Base-by-base conservation (phyloP, 2,797 vertebrate species). In the Enteromius treurensis region DNA sequence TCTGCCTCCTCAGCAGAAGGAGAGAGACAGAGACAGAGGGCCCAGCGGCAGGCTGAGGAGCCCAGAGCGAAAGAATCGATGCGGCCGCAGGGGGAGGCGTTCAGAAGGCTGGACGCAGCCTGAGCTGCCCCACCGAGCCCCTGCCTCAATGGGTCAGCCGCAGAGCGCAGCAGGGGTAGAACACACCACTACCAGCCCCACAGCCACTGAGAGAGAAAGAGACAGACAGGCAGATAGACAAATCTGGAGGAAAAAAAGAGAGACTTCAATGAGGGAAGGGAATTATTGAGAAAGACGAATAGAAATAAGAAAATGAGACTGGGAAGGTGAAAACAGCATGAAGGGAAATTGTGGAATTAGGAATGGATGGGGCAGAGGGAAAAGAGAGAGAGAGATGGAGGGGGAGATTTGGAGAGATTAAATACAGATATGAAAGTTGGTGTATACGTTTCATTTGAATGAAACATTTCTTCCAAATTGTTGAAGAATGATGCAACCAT, bases 11-110 rank as follows among this genome's bases (percentile, higher is more conserved):
- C 91, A 42, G 74, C 77, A 79, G 29, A 71, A 85, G 58, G 78
- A 87, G 81, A 77, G 81, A 84, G 53, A 60, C 47, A 68, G 47
- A 95, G 94, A 93, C 93, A 93, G 95, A 95, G 96, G 94, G 92
- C 95, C 94, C 95, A 95, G 93, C 95, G 92, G 94, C 93, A 91
- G 92, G 86, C 89, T 88, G 92, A 95, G 96, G 95, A 96, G 95
- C 95, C 95, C 94, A 93, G 93, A 92, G 95, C 91, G 90, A 93
- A 95, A 93, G 92, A 92, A 97, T 97, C 96, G 94, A 97, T 97
- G 94, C 90, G 92, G 94, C 79, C 94, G 92, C 93, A 94, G 92
- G 92, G 90, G 90, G 88, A 91, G 94, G 92, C 91, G 92, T 93
- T 93, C 91, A 93, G 94, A 93, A 92, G 93, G 95, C 95, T 93